A percentile compares a stretch with the other conserved stretches of the same genome.
Conservation (phyloP, 2,113 vertebrate species). For the Periophthalmus modestus region DNA sequence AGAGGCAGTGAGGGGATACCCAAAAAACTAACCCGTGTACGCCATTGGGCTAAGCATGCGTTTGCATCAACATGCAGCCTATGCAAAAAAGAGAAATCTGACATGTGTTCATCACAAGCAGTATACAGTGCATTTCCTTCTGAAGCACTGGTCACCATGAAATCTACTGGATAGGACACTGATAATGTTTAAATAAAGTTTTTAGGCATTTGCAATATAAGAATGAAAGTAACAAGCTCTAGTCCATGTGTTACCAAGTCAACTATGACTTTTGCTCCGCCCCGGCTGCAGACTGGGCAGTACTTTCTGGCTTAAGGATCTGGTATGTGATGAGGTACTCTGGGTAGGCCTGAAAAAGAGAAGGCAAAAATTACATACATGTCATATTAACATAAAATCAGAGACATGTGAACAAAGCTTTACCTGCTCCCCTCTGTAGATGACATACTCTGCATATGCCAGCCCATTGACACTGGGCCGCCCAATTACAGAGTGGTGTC, state of each 20-base stretch:
- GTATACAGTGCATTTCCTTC: constrained; percentile 54
- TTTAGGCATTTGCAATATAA: constrained; percentile 58
- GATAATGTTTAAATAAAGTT: constrained; percentile 61
- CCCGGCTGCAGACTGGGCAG: constrained; percentile 85
- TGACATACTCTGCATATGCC: constrained; percentile 97
- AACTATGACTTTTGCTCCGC: constrained; percentile 98
- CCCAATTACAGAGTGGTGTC: constrained; percentile 97
- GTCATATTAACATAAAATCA: background rate
- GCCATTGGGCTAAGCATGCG: constrained; percentile 65
- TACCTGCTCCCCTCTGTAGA: constrained; percentile 99
- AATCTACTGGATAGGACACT: constrained; percentile 54
- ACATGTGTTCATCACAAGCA: constrained; percentile 47
- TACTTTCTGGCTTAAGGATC: constrained; percentile 95
- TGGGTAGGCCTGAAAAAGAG: constrained; percentile 86
- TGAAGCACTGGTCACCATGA: constrained; percentile 60
- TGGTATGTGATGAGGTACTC: constrained; percentile 99
- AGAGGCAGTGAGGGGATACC: constrained; percentile 16
- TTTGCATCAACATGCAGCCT: constrained; percentile 66
- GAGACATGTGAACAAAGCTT: background rate
- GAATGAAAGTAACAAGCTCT: constrained; percentile 39
- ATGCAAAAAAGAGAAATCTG: constrained; percentile 46
- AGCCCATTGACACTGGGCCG: constrained; percentile 96
- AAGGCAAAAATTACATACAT: background rate
- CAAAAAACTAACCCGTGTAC: constrained; percentile 52
- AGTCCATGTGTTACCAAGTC: constrained; percentile 34